Evolutionary conservation across 2,888 invertebrate species (phyloP).

Genomic region (Lucinisca nassula): DNA sequence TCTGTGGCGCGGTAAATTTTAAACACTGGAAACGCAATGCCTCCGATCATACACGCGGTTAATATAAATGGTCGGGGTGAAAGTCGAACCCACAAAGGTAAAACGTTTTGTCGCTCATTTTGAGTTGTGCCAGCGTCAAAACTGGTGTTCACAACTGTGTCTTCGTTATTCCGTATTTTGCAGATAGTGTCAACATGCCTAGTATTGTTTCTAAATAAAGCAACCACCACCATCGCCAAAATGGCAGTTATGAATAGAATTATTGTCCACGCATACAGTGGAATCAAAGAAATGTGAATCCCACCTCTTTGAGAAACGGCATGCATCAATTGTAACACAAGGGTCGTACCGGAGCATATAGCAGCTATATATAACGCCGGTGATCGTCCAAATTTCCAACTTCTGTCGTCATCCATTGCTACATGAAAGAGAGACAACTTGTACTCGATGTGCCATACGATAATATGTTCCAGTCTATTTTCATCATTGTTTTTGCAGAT

Average conservation of each 20-base stretch:
- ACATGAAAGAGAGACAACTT: too few species aligned
- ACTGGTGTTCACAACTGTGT: neutral
- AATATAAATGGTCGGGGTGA: neutral
- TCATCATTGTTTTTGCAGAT: too few species aligned
- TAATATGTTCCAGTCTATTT: too few species aligned
- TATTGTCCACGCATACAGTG: neutral
- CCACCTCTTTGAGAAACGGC: neutral
- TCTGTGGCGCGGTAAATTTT: neutral
- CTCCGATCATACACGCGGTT: neutral
- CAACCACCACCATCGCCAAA: neutral
- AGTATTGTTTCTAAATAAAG: neutral
- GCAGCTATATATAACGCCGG: neutral
- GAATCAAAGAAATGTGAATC: neutral
- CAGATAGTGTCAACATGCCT: neutral
- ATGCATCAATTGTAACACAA: neutral
- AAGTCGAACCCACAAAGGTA: neutral
- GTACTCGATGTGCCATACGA: too few species aligned
- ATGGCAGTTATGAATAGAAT: neutral
- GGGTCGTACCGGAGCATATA: neutral
- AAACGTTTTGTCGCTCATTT: too few species aligned
- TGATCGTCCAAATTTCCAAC: neutral
- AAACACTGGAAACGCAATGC: neutral
- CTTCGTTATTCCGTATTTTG: too few species aligned
- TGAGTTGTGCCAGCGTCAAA: neutral
- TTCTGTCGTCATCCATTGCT: neutral